A percentile compares a stretch with the other conserved stretches of the same genome.
These are phyloP conservation scores for Streptopelia turtur DNA, from an alignment of 2,797 vertebrate species.

Conservation along the genomic window DNA sequence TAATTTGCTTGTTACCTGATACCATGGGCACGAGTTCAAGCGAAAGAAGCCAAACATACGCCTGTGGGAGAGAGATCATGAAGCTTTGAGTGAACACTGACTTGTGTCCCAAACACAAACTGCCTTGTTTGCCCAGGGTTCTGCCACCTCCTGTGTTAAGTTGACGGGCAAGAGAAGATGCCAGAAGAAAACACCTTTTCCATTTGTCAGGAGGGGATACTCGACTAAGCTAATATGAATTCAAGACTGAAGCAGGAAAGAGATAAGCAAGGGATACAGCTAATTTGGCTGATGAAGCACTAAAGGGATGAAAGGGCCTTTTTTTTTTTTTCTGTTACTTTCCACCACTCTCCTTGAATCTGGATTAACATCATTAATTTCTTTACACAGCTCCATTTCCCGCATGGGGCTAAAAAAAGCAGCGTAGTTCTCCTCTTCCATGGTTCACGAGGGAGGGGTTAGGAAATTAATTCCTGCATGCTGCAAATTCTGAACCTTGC, in stretches of 20 bases:
- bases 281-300: not conserved
- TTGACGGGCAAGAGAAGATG: not conserved
- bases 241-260: not conserved
- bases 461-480: slow-evolving; percentile 34
- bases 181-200: not conserved
- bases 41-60: not conserved
- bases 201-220: not conserved
- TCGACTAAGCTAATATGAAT: not conserved
- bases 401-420: not conserved
- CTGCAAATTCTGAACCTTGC: slow-evolving; percentile 28
- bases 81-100: not conserved
- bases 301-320: not conserved
- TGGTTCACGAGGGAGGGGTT: not conserved
- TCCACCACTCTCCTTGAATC: not conserved
- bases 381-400: slow-evolving; percentile 2
- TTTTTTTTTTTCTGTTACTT: not conserved
- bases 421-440: not conserved
- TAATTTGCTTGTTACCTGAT: not conserved
- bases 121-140: not conserved
- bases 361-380: slow-evolving; percentile 46
- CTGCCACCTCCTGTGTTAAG: not conserved
- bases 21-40: rapidly evolving
- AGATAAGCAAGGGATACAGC: not conserved
- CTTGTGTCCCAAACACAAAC: not conserved
- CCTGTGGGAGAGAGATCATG: not conserved